A percentile compares a stretch with the other conserved stretches of the same genome.
phyloP scores from a whole-genome alignment of 2,888 invertebrate genomes.

The Cremastinae sp. region DNA sequence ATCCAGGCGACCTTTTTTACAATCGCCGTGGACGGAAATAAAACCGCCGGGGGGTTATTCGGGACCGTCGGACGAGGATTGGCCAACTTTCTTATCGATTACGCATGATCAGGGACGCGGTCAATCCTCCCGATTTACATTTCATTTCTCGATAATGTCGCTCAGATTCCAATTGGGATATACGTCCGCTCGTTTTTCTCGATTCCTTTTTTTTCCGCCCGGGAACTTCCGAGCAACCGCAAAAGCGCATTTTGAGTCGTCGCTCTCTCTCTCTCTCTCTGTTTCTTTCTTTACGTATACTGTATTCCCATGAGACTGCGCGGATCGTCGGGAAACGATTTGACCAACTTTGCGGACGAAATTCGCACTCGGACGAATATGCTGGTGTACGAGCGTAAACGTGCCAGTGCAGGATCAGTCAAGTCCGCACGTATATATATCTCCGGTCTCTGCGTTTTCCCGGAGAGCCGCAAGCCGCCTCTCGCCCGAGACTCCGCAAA shows the following conservation, averaged over 20 bases:
- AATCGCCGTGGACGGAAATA: conserved; percentile 14
- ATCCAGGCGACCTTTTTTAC: conserved; percentile 52
- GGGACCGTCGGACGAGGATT: conserved; percentile 35
- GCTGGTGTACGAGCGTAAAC: neutral
- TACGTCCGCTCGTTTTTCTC: conserved; percentile 9
- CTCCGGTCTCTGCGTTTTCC: conserved; percentile 3
- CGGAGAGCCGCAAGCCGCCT: conserved; percentile 36
- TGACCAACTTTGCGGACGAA: conserved; percentile 75
- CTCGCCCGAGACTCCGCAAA: conserved; percentile 74
- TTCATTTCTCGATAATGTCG: conserved; percentile 56
- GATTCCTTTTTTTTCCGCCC: neutral
- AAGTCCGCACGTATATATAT: neutral
- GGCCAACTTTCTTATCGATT: conserved; percentile 49
- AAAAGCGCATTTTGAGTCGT: too few species aligned
- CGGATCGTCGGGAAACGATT: conserved; percentile 76
- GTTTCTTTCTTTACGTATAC: conserved; percentile 69
- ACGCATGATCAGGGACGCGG: conserved; percentile 29
- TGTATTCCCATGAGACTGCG: conserved; percentile 73
- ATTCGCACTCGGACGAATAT: conserved; percentile 14
- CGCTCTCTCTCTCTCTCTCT: too few species aligned
- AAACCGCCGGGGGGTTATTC: conserved; percentile 30
- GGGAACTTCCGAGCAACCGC: conserved; percentile 9
- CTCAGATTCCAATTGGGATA: conserved; percentile 22
- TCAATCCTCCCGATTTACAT: conserved; percentile 53
- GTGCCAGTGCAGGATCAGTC: neutral